A percentile compares a stretch with the other conserved stretches of the same genome.
These are phyloP conservation scores for Myanophis thanlyinensis DNA, from an alignment of 2,113 vertebrate species.

Conservation along the genomic window DNA sequence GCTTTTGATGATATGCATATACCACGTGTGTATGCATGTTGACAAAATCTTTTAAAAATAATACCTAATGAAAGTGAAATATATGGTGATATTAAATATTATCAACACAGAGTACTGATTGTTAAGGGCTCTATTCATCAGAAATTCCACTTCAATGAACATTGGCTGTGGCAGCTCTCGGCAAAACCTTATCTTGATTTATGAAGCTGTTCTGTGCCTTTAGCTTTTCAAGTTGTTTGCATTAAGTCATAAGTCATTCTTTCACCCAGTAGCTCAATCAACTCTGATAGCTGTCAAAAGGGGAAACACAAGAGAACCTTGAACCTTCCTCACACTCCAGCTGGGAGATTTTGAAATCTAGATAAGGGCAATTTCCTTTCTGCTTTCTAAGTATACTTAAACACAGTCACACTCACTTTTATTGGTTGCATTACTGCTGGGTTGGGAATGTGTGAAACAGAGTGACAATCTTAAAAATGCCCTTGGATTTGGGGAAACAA, in stretches of 20 bases:
- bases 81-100: not conserved
- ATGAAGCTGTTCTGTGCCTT: constrained; percentile 31
- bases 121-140: constrained; percentile 19
- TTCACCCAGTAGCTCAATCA: constrained; percentile 31
- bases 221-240: constrained; percentile 15
- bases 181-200: constrained; percentile 30
- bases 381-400: not conserved
- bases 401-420: not conserved
- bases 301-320: constrained; percentile 11
- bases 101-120: constrained; percentile 7
- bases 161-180: constrained; percentile 9
- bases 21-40: constrained; percentile 4
- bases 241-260: constrained; percentile 28
- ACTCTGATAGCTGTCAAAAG: constrained; percentile 26
- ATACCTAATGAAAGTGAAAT: not conserved
- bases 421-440: not conserved
- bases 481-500: not conserved
- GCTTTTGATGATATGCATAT: not conserved
- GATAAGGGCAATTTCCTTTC: not conserved
- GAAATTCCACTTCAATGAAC: constrained; percentile 5
- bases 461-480: not conserved
- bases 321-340: constrained; percentile 17
- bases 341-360: constrained; percentile 17
- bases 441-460: not conserved
- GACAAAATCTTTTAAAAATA: not conserved